Conservation (phyloP, 2,888 invertebrate species). For the Temnothorax rugatulus region DNA sequence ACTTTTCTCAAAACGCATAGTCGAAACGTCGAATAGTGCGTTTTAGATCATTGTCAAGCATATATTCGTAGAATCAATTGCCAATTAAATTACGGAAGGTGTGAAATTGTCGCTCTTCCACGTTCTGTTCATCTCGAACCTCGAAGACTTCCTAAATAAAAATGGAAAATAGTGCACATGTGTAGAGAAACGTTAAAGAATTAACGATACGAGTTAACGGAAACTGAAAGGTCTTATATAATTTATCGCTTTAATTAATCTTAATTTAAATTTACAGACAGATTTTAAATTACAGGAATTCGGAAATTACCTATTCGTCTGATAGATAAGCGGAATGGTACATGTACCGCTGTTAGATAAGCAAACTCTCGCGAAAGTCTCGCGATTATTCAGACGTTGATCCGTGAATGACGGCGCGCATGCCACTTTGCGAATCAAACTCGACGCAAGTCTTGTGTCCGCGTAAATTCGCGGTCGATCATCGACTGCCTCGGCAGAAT, state of each 20-base stretch:
- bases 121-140: not conserved
- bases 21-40: not conserved
- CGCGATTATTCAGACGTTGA: constrained; percentile 26
- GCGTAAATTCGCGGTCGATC: constrained; percentile 59
- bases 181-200: not conserved
- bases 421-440: not conserved
- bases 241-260: not conserved
- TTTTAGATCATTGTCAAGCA: not conserved
- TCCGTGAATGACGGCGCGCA: constrained; percentile 21
- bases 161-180: not conserved
- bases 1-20: not conserved
- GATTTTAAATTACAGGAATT: not conserved
- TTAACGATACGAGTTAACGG: not conserved
- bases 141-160: not conserved
- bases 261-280: not conserved
- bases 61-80: not conserved
- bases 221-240: not conserved
- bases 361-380: constrained; percentile 11
- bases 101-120: not conserved
- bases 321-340: not conserved
- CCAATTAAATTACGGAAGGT: not conserved
- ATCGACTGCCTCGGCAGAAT: constrained; percentile 75
- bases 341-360: not conserved
- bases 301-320: not conserved
- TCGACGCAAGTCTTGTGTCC: not conserved